These are phyloP conservation scores for Anguilla megastoma DNA, from an alignment of 2,797 vertebrate species.

Conservation along the genomic window DNA sequence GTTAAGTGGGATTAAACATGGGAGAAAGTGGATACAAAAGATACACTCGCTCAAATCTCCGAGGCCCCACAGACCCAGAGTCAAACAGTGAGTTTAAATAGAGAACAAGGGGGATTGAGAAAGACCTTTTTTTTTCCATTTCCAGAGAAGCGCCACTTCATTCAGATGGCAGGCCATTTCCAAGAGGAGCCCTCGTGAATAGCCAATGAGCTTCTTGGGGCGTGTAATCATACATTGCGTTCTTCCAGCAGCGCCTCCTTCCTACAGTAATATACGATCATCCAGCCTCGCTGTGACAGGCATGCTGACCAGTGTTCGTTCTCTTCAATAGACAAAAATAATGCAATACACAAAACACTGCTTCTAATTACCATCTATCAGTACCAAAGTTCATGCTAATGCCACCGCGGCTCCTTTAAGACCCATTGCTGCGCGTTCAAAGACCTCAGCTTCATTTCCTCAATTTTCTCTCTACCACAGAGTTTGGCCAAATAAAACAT, in stretches of 20 bases:
- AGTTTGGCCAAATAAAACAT: not conserved
- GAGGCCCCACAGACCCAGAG: not conserved
- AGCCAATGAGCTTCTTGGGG: conserved; percentile 5
- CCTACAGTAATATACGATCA: not conserved
- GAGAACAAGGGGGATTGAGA: not conserved
- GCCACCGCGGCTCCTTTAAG: not conserved
- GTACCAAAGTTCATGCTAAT: not conserved
- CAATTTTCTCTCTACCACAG: not conserved
- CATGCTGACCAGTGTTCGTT: not conserved
- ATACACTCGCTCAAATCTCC: not conserved
- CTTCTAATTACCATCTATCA: not conserved
- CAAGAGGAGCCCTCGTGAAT: conserved; percentile 2
- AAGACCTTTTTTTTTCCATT: not conserved
- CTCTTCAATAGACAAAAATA: not conserved
- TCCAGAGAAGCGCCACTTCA: not conserved
- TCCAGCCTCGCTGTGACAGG: not conserved
- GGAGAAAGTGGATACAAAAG: not conserved
- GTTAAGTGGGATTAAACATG: not conserved
- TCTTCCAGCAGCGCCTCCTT: not conserved
- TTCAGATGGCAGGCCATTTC: conserved; percentile 15
- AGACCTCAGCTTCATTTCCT: not conserved
- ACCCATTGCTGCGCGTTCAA: not conserved
- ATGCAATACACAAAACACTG: not conserved
- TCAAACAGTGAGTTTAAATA: not conserved
- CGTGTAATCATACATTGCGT: conserved; percentile 9